phyloP scores from a whole-genome alignment of 23 tunicate species.

The Pegea sp. region DNA sequence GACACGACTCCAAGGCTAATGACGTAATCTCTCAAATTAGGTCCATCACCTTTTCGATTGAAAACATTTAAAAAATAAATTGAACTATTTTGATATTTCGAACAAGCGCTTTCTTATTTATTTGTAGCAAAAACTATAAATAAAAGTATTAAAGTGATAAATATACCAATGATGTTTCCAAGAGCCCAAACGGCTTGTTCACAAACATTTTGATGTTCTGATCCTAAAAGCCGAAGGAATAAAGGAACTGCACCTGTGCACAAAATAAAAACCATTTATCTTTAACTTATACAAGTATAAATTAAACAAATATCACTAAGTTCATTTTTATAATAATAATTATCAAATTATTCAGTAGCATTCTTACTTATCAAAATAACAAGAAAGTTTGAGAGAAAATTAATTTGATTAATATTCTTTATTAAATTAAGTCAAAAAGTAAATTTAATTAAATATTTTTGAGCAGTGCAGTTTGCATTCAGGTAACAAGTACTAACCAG shows the following conservation, averaged over 20 bases:
- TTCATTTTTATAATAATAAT: background rate
- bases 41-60: slow-evolving; percentile 70
- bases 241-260: slow-evolving; percentile 85
- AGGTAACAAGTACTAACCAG: slow-evolving; percentile 58
- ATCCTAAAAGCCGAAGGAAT: slow-evolving; percentile 44
- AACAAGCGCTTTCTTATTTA: background rate
- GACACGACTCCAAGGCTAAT: slow-evolving; percentile 72
- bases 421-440: no score
- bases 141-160: background rate
- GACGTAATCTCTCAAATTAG: slow-evolving; percentile 84
- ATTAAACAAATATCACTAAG: background rate
- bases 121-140: background rate
- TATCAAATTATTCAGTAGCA: background rate
- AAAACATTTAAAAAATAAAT: background rate
- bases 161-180: slow-evolving; percentile 84
- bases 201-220: slow-evolving; percentile 94
- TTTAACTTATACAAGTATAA: background rate
- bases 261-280: background rate
- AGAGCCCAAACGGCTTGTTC: slow-evolving; percentile 99
- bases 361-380: background rate
- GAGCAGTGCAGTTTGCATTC: no score
- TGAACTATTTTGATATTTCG: background rate
- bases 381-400: no score
- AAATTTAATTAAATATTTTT: no score
- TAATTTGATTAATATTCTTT: no score